Evolutionary conservation across 2,113 vertebrate species (phyloP).

Genomic region (Arenaria interpres): DNA sequence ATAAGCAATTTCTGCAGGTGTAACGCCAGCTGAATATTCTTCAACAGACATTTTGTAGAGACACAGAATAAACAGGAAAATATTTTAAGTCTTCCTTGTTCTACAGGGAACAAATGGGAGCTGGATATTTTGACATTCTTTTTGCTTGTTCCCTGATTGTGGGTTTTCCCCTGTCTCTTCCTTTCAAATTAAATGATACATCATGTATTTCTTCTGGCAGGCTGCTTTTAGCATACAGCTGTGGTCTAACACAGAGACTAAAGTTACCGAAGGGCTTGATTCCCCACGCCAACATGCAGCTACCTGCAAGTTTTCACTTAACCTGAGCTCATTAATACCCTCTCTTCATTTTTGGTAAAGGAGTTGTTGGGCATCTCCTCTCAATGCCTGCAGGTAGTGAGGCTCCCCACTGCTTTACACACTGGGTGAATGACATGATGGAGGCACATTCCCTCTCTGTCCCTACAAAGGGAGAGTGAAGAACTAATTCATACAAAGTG

Average conservation of each 20-base stretch:
- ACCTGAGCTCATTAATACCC: not conserved
- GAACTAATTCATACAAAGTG: not conserved
- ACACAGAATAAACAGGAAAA: slow-evolving; percentile 29
- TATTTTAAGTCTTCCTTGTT: not conserved
- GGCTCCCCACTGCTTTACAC: not conserved
- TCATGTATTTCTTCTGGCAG: slow-evolving; percentile 30
- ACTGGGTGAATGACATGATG: not conserved
- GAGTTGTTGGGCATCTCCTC: not conserved
- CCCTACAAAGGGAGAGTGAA: not conserved
- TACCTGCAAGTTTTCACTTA: not conserved
- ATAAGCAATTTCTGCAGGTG: not conserved
- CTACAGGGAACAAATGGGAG: not conserved
- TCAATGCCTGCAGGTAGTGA: not conserved
- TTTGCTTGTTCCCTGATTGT: not conserved
- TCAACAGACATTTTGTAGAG: not conserved
- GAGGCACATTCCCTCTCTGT: not conserved
- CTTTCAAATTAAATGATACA: not conserved
- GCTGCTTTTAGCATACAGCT: not conserved
- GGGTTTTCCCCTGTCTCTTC: not conserved
- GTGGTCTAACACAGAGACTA: not conserved
- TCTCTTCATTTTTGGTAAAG: not conserved
- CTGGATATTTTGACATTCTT: not conserved
- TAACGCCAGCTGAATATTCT: not conserved
- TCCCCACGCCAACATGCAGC: not conserved
- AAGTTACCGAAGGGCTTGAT: not conserved